A percentile compares a stretch with the other conserved stretches of the same genome.
Conservation (phyloP, 2,113 vertebrate species). For the Epinephelus lanceolatus region DNA sequence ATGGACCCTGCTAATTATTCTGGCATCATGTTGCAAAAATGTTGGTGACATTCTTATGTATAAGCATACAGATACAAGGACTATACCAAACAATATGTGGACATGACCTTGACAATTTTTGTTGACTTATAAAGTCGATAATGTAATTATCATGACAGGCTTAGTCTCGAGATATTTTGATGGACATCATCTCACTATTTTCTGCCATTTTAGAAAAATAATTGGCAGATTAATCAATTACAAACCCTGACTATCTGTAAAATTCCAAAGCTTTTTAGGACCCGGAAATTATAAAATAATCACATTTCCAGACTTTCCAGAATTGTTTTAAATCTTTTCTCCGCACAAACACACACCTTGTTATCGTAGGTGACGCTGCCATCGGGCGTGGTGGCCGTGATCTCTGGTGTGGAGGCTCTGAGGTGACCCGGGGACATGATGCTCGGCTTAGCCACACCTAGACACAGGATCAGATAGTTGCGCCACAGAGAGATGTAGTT, state of each 20-base stretch:
- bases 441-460: conserved; percentile 96
- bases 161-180: background rate
- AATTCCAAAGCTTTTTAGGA: background rate
- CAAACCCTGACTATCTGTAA: background rate
- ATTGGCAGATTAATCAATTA: background rate
- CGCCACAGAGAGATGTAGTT: conserved; percentile 97
- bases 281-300: background rate
- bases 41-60: no score
- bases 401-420: conserved; percentile 96
- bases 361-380: conserved; percentile 96
- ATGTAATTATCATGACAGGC: no score
- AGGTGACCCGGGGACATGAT: conserved; percentile 99
- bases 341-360: conserved; percentile 85
- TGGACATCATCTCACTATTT: background rate
- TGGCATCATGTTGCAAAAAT: no score
- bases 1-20: no score
- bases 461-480: conserved; percentile 98
- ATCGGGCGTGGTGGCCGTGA: conserved; percentile 96
- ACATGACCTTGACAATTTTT: no score
- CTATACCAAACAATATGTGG: no score
- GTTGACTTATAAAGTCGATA: no score
- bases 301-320: background rate
- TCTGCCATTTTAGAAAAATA: background rate
- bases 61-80: no score
- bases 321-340: no score